A percentile compares a stretch with the other conserved stretches of the same genome.
Conservation (phyloP, 2,113 vertebrate genomes). For the Lepisosteus oculatus region DNA sequence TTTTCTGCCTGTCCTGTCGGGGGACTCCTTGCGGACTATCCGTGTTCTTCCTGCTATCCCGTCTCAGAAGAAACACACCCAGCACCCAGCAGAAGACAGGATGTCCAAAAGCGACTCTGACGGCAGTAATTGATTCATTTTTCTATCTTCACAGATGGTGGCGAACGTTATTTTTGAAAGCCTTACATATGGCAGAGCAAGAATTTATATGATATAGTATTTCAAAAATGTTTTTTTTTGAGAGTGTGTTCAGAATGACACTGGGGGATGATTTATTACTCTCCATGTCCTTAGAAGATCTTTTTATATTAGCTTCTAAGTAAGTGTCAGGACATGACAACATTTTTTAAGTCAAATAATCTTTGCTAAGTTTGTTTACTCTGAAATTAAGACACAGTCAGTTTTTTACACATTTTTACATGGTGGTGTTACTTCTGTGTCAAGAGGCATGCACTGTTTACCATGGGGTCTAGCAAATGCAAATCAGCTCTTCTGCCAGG, state of each 20-base stretch:
- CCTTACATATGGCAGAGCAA: not conserved
- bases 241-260: not conserved
- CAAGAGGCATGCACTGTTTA: conserved; percentile 38
- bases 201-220: not conserved
- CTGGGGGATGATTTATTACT: not conserved
- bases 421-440: conserved; percentile 22
- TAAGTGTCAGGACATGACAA: not conserved
- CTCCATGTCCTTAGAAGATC: conserved; percentile 1
- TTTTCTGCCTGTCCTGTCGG: conserved; percentile 56
- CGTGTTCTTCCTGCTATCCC: conserved; percentile 76
- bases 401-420: conserved; percentile 45
- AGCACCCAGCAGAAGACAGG: conserved; percentile 28
- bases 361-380: conserved; percentile 33
- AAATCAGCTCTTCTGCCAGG: not conserved
- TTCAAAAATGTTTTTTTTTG: not conserved
- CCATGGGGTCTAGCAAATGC: not conserved
- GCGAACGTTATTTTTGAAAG: not conserved
- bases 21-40: conserved; percentile 61
- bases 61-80: conserved; percentile 59
- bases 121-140: conserved; percentile 26
- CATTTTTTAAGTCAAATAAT: conserved; percentile 3
- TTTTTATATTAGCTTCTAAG: conserved; percentile 1
- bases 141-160: not conserved
- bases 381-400: conserved; percentile 24
- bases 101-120: conserved; percentile 28